A percentile compares a stretch with the other conserved stretches of the same genome.
These are phyloP conservation scores for Lysiphlebus fabarum DNA, from an alignment of 1,140 invertebrate species.

Conservation along the genomic window DNA sequence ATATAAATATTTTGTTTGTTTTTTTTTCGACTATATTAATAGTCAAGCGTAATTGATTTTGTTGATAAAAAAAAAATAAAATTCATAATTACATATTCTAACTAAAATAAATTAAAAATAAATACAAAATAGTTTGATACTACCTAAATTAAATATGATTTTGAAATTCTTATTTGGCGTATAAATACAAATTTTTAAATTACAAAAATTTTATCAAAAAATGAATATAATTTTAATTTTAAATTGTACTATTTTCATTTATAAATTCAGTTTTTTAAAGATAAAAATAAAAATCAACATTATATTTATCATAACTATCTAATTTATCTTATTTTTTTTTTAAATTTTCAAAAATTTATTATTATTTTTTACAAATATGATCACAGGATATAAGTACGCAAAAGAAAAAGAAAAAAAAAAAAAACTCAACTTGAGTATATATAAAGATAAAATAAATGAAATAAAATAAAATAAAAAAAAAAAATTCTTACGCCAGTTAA, in stretches of 20 bases:
- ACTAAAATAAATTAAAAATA: constrained; percentile 57
- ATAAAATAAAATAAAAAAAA: not conserved
- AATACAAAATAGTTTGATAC: constrained; percentile 51
- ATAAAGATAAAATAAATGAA: not conserved
- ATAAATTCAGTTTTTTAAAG: too few species aligned
- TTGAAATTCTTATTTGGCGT: constrained; percentile 42
- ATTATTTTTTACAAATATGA: not conserved
- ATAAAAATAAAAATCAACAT: not conserved
- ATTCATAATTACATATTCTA: constrained; percentile 49
- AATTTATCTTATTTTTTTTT: not conserved
- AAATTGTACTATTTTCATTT: not conserved
- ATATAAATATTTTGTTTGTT: constrained; percentile 23
- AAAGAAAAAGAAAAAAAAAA: too few species aligned
- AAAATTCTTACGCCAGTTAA: constrained; percentile 15
- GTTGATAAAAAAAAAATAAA: constrained; percentile 35
- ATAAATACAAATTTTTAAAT: constrained; percentile 28
- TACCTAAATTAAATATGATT: constrained; percentile 53
- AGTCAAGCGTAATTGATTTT: constrained; percentile 13
- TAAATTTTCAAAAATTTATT: not conserved
- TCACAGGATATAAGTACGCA: constrained; percentile 18
- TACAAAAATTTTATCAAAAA: too few species aligned
- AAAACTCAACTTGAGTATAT: not conserved
- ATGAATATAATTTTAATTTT: constrained; percentile 27
- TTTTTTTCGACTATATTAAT: constrained; percentile 17
- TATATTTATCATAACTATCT: not conserved